Conservation (phyloP, 2,113 vertebrate genomes). For the Gulo gulo region DNA sequence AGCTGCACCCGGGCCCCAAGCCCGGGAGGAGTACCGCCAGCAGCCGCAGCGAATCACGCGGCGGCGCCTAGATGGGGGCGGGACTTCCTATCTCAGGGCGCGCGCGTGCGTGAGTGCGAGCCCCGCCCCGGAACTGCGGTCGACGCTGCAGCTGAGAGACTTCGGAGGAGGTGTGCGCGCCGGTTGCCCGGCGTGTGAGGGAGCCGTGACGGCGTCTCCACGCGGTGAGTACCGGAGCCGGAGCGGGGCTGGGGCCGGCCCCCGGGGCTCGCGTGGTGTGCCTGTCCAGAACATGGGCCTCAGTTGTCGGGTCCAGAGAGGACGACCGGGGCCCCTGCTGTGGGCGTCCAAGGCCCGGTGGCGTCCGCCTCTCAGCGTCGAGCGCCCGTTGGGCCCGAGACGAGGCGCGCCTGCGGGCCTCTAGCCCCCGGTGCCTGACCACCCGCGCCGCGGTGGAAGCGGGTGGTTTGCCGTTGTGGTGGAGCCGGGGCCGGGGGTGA, state of each 20-base stretch:
- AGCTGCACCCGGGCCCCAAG: rapidly evolving
- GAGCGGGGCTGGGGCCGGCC: not conserved
- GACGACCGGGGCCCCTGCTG: not conserved
- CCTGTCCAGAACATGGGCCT: not conserved
- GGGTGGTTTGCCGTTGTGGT: rapidly evolving
- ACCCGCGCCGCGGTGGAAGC: rapidly evolving
- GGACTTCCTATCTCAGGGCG: conserved; percentile 38
- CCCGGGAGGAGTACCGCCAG: rapidly evolving
- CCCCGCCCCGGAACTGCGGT: conserved; percentile 68
- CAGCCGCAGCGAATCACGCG: not conserved
- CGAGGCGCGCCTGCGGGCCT: not conserved
- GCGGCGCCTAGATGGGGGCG: not conserved
- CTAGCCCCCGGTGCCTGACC: not conserved
- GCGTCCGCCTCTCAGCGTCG: too few relatives aligned
- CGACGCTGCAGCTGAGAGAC: rapidly evolving
- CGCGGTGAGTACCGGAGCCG: not conserved
- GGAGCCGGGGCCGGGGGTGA: not conserved
- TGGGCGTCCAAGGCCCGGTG: not conserved
- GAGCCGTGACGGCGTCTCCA: rapidly evolving
- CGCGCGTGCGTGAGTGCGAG: rapidly evolving
- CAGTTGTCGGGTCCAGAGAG: not conserved
- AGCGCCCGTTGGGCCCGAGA: not conserved
- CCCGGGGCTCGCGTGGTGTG: too few relatives aligned
- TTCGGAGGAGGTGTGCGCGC: rapidly evolving
- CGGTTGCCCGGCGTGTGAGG: rapidly evolving